A percentile compares a stretch with the other conserved stretches of the same genome.
These are phyloP conservation scores for Melanotaenia trifasciata DNA, from an alignment of 2,797 vertebrate species.

Conservation along the genomic window DNA sequence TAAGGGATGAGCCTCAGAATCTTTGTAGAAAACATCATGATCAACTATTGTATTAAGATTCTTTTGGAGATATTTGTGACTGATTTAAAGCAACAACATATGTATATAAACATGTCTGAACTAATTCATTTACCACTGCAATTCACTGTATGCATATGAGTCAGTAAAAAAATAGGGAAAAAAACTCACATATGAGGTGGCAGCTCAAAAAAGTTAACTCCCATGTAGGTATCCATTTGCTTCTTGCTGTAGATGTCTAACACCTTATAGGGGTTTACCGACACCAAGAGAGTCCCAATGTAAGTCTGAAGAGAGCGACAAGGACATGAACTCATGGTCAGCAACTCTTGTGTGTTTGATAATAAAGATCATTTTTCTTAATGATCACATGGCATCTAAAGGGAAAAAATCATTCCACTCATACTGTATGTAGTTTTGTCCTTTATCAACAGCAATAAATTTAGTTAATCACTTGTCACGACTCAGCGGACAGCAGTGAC, in stretches of 20 bases:
- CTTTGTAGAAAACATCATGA: too few species aligned
- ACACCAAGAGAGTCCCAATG: conserved; percentile 94
- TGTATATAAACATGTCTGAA: not conserved
- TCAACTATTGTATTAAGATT: too few species aligned
- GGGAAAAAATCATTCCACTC: conserved; percentile 27
- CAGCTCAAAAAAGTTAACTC: conserved; percentile 96
- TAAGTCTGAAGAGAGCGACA: conserved; percentile 86
- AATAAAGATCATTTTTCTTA: conserved; percentile 20
- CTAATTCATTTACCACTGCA: not conserved
- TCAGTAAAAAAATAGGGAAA: not conserved
- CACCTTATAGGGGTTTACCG: conserved; percentile 96
- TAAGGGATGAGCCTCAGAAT: too few species aligned
- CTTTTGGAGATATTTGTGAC: too few species aligned
- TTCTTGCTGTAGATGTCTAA: conserved; percentile 90
- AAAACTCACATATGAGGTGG: conserved; percentile 93
- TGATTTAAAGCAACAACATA: too few species aligned
- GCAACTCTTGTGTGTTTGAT: conserved; percentile 36
- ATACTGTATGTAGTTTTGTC: conserved; percentile 45
- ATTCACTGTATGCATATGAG: not conserved
- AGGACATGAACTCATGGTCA: conserved; percentile 37
- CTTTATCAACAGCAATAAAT: conserved; percentile 63
- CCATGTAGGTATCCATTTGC: conserved; percentile 95
- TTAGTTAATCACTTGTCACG: conserved; percentile 56
- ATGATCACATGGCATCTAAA: conserved; percentile 9
- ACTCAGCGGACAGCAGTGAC: conserved; percentile 38